phyloP scores from a whole-genome alignment of 2,113 vertebrate genomes.

The Dromas ardeola region DNA sequence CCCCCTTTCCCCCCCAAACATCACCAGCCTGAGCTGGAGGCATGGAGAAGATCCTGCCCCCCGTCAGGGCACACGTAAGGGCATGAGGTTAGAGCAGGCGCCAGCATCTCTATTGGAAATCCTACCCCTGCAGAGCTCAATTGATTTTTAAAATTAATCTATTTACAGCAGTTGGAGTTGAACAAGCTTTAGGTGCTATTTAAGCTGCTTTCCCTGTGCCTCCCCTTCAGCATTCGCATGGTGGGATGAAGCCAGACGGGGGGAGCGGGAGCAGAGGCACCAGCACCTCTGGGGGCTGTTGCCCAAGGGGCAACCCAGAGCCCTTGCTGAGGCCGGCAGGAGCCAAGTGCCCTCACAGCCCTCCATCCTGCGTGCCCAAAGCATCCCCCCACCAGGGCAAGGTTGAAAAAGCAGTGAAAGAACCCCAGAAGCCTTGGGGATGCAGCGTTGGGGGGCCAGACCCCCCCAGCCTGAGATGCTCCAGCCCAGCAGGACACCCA shows the following conservation, averaged over 20 bases:
- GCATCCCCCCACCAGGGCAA: neutral
- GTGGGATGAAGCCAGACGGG: neutral
- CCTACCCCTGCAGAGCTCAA: neutral
- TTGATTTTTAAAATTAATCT: neutral
- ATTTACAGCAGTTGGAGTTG: neutral
- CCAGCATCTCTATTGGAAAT: neutral
- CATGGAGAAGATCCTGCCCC: neutral
- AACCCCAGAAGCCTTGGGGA: neutral
- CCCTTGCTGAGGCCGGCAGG: neutral
- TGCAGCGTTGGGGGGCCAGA: neutral
- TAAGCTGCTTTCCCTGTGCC: neutral
- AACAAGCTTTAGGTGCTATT: neutral
- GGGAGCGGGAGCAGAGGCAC: neutral
- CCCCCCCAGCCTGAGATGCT: neutral
- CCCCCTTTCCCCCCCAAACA: neutral
- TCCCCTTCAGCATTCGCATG: neutral
- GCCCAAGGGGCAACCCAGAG: too few relatives aligned
- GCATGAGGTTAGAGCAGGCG: neutral
- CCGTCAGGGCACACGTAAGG: accelerated
- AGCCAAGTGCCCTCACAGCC: accelerated
- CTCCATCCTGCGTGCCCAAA: neutral
- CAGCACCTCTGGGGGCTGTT: neutral
- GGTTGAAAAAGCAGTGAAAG: neutral
- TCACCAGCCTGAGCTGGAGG: neutral
- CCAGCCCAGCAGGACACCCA: neutral